Base-by-base conservation (phyloP, 2,113 vertebrate species). In the Telmatochromis sp. region DNA sequence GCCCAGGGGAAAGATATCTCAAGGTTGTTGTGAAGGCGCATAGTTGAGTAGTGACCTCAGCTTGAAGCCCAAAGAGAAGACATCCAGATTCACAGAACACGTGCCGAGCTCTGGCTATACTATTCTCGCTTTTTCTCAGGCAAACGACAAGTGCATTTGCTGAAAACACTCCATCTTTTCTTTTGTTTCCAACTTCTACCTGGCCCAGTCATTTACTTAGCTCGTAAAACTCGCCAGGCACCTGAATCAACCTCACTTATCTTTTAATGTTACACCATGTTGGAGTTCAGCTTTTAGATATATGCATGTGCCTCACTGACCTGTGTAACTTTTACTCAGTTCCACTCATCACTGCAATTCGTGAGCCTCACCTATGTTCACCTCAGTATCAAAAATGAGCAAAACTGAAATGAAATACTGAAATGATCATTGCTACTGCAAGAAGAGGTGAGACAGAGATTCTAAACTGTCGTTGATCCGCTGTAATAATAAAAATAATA, bases 11-110 rank as follows among this genome's bases (percentile, higher is more conserved):
- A 85, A 86, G 50, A 92, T 91, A 85, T 91, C 31, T 91, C 93
- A 89, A 71, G 55, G 86, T 75, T 94, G 89, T 87, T 94, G 84
- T 89, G 89, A 89, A 87, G 89, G 58, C 15, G 4, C 91, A 94
- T 95, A 93, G 91, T 75, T 93, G 86, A 94, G 92, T 50, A 88
- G 54, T 96, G 94, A 95, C 92, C 91, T 95, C 93, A 95, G 90
- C 90, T 94, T 87, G 53, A 91, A 75, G 89, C 63, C 81, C 31
- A 54, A 47, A 83, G 78, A 87, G 42, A 89, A 87, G 85, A 92
- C 89, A 86, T 75, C 21, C 83, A 80, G 81, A 91, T 89, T 91
- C 68, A 79, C 54, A 86, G 75, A 83, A 42, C 75, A 60, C 45
- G 40, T 87, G 33, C 21, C n/a, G 12, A 58, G 33, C 54, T 58